A percentile compares a stretch with the other conserved stretches of the same genome.
These are phyloP conservation scores for Neoitamus cyanurus DNA, from an alignment of 2,888 invertebrate species.

Conservation along the genomic window DNA sequence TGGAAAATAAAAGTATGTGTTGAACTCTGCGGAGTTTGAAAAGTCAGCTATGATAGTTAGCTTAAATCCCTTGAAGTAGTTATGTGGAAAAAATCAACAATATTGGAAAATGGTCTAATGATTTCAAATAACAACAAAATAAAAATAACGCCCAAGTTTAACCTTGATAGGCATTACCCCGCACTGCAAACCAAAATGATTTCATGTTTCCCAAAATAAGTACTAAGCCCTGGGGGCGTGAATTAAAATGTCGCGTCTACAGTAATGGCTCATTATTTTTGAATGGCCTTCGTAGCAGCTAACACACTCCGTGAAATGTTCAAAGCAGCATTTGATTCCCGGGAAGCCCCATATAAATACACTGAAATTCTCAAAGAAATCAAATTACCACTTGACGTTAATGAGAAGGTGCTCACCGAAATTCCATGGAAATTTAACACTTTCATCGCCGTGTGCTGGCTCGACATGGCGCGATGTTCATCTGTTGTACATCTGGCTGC, in stretches of 20 bases:
- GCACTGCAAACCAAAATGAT: background rate
- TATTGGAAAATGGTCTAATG: too few relatives aligned
- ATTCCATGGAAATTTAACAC: constrained; percentile 3
- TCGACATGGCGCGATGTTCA: background rate
- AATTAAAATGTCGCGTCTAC: background rate
- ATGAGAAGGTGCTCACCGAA: background rate
- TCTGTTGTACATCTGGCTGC: background rate
- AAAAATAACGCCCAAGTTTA: too few relatives aligned
- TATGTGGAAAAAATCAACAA: too few relatives aligned
- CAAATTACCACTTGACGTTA: constrained; percentile 31
- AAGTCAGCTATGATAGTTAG: too few relatives aligned
- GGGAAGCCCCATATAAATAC: background rate
- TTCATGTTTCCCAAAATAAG: background rate
- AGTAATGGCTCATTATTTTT: background rate
- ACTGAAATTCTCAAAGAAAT: background rate
- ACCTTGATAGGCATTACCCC: too few relatives aligned
- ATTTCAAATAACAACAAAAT: too few relatives aligned
- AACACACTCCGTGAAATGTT: background rate
- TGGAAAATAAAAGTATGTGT: too few relatives aligned
- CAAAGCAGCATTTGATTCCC: background rate
- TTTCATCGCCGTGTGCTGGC: constrained; percentile 6
- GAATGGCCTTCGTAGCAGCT: background rate
- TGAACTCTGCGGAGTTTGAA: too few relatives aligned
- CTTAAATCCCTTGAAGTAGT: too few relatives aligned
- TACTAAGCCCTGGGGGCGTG: background rate